Evolutionary conservation across 2,888 invertebrate species (phyloP).

Genomic region (Lasioglossum morio): DNA sequence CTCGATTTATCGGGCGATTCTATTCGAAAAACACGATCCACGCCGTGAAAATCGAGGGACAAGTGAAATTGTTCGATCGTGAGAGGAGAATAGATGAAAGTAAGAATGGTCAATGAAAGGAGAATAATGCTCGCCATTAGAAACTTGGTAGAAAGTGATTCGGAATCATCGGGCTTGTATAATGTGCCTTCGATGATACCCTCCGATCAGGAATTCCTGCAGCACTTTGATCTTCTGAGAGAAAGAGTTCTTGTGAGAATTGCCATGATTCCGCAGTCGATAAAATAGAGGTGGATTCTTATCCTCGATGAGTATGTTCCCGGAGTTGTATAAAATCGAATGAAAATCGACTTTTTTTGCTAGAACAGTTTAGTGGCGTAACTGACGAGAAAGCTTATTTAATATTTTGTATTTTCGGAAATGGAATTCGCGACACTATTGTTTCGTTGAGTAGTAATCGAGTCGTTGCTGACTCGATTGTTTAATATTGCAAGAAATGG

Average conservation of each 20-base stretch:
- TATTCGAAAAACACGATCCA: background rate
- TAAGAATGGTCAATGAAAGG: constrained; percentile 35
- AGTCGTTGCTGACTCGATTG: background rate
- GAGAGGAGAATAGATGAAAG: constrained; percentile 58
- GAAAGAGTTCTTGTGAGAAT: background rate
- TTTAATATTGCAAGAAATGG: background rate
- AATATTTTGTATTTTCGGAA: background rate
- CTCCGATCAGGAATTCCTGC: background rate
- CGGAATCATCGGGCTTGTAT: constrained; percentile 13
- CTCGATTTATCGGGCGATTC: background rate
- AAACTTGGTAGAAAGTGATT: constrained; percentile 50
- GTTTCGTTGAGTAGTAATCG: background rate
- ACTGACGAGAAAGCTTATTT: background rate
- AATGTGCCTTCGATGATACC: background rate
- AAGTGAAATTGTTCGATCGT: constrained; percentile 51
- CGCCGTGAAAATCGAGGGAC: background rate
- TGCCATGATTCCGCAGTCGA: background rate
- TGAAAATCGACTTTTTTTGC: background rate
- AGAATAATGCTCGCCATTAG: constrained; percentile 15
- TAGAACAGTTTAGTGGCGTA: background rate
- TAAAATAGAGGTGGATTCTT: background rate
- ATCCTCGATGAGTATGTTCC: background rate
- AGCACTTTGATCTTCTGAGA: background rate
- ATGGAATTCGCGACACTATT: background rate
- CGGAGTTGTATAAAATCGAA: background rate